Evolutionary conservation across 1,140 invertebrate species (phyloP).

Genomic region (Cydia pomonella): DNA sequence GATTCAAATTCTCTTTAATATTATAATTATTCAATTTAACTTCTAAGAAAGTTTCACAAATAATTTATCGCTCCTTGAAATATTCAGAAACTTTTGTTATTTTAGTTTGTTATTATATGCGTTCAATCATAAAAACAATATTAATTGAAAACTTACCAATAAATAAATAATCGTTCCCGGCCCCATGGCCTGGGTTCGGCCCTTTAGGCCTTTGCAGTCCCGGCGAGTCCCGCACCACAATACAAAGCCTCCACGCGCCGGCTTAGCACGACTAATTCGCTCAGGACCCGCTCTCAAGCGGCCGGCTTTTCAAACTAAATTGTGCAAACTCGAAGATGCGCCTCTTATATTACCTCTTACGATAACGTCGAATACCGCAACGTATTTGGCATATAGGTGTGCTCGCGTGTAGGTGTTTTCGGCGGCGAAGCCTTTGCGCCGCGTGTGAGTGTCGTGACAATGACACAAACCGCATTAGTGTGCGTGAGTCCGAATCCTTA

Average conservation of each 20-base stretch:
- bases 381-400: slow-evolving; percentile 69
- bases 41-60: neutral
- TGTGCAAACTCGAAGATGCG: slow-evolving; percentile 78
- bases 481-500: slow-evolving; percentile 17
- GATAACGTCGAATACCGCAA: slow-evolving; percentile 75
- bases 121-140: neutral
- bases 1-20: neutral
- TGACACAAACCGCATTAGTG: slow-evolving; percentile 32
- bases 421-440: slow-evolving; percentile 53
- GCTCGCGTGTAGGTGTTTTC: slow-evolving; percentile 63
- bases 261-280: slow-evolving; percentile 62
- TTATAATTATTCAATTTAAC: neutral
- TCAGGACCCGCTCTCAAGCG: slow-evolving; percentile 71
- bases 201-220: slow-evolving; percentile 49
- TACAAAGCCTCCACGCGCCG: slow-evolving; percentile 50
- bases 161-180: slow-evolving; percentile 66
- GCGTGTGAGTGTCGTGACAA: slow-evolving; percentile 42
- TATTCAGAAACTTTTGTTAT: neutral
- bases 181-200: slow-evolving; percentile 71
- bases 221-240: slow-evolving; percentile 51
- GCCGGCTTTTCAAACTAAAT: slow-evolving; percentile 74
- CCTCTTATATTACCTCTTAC: slow-evolving; percentile 79
- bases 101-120: neutral
- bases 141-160: slow-evolving; percentile 59
- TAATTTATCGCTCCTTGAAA: neutral